Conservation (phyloP, 1,140 invertebrate genomes). For the Aculops lycopersici region DNA sequence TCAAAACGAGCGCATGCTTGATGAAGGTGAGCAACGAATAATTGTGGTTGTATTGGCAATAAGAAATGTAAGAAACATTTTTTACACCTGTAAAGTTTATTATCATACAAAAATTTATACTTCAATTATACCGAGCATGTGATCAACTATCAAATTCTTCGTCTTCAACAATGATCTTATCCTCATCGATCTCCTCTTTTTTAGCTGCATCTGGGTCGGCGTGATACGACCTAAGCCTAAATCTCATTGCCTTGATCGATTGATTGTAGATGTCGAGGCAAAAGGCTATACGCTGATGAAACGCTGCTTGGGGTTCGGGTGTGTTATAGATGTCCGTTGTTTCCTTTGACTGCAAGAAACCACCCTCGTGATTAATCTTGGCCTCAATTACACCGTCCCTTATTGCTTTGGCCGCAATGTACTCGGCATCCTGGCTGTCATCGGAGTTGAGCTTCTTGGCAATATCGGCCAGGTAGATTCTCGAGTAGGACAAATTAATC, state of each 20-base stretch:
- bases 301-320: slow-evolving; percentile 71
- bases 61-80: too few species aligned
- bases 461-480: slow-evolving; percentile 76
- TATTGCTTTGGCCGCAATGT: slow-evolving; percentile 97
- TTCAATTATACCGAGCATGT: too few species aligned
- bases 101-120: too few species aligned
- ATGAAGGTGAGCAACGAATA: too few species aligned
- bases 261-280: slow-evolving; percentile 92
- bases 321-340: slow-evolving; percentile 89
- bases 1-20: too few species aligned
- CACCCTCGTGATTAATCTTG: slow-evolving; percentile 66
- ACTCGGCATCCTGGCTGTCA: slow-evolving; percentile 86
- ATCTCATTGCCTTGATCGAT: slow-evolving; percentile 66
- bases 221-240: slow-evolving; percentile 91
- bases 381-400: slow-evolving; percentile 94
- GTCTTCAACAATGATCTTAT: slow-evolving; percentile 94
- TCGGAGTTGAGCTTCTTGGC: slow-evolving; percentile 68
- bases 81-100: too few species aligned
- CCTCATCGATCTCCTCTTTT: slow-evolving; percentile 82
- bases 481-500: slow-evolving; percentile 80
- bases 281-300: slow-evolving; percentile 88
- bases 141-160: slow-evolving; percentile 42
- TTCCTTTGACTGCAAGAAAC: slow-evolving; percentile 87
- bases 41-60: too few species aligned
- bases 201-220: slow-evolving; percentile 91